These are phyloP conservation scores for Lerista edwardsae DNA, from an alignment of 2,797 vertebrate genomes.

Conservation along the genomic window DNA sequence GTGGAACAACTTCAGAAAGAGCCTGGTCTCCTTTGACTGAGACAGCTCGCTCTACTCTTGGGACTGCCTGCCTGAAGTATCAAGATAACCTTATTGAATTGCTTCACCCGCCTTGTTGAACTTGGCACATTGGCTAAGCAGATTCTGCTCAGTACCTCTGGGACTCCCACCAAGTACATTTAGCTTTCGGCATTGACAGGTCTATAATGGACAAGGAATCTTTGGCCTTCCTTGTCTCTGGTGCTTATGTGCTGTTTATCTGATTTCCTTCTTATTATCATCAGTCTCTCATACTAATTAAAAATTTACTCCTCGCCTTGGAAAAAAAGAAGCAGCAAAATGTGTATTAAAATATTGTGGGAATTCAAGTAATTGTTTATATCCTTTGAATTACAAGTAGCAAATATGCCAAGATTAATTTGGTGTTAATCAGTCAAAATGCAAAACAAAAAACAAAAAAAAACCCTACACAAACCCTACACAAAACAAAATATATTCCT, in stretches of 20 bases:
- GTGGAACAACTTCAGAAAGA: slow-evolving; percentile 32
- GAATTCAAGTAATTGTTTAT: slow-evolving; percentile 63
- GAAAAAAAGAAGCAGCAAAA: slow-evolving; percentile 60
- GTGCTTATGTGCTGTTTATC: background rate
- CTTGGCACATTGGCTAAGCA: slow-evolving; percentile 48
- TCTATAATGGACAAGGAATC: slow-evolving; percentile 37
- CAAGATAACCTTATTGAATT: slow-evolving; percentile 45
- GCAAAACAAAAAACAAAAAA: slow-evolving; percentile 59
- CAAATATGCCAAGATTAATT: slow-evolving; percentile 75
- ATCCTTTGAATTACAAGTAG: slow-evolving; percentile 75
- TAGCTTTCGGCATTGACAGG: slow-evolving; percentile 41
- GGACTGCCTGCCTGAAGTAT: slow-evolving; percentile 33
- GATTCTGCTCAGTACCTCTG: slow-evolving; percentile 38
- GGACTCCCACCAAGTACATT: slow-evolving; percentile 41
- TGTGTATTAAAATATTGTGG: slow-evolving; percentile 58
- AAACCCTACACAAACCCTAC: slow-evolving; percentile 66
- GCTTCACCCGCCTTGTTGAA: slow-evolving; percentile 42
- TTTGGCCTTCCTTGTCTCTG: slow-evolving; percentile 2
- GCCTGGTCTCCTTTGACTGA: slow-evolving; percentile 36
- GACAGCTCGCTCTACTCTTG: slow-evolving; percentile 30
- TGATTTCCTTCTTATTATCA: slow-evolving; percentile 37
- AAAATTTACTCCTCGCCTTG: slow-evolving; percentile 51
- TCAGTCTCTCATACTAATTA: slow-evolving; percentile 37
- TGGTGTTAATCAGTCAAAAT: slow-evolving; percentile 81
- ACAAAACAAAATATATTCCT: slow-evolving; percentile 73